Conservation (phyloP, 2,888 invertebrate genomes). For the Apodemia duryi region DNA sequence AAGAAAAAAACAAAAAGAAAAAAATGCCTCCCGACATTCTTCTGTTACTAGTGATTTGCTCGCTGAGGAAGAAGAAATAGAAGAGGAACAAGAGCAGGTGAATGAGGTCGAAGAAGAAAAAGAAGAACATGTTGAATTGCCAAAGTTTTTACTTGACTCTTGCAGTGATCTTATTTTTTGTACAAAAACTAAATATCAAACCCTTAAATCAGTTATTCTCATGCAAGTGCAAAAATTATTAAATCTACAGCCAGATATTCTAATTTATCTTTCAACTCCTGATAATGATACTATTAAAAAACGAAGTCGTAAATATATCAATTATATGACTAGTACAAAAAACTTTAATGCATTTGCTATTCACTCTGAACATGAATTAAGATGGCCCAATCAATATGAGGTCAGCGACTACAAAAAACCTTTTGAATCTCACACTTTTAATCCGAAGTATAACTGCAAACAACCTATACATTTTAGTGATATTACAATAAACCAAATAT, state of each 20-base stretch:
- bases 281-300: slow-evolving; percentile 73
- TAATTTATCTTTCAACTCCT: slow-evolving; percentile 78
- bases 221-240: slow-evolving; percentile 54
- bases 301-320: slow-evolving; percentile 49
- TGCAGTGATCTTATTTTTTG: slow-evolving; percentile 45
- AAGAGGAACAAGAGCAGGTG: slow-evolving; percentile 35
- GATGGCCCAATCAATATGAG: slow-evolving; percentile 56
- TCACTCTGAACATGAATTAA: slow-evolving; percentile 38
- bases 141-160: slow-evolving; percentile 53
- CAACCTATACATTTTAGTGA: slow-evolving; percentile 64
- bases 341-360: slow-evolving; percentile 40
- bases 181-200: slow-evolving; percentile 39
- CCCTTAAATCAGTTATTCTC: slow-evolving; percentile 46
- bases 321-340: slow-evolving; percentile 44
- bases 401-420: slow-evolving; percentile 40
- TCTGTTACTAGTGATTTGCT: slow-evolving; percentile 42
- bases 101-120: slow-evolving; percentile 40
- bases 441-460: slow-evolving; percentile 66
- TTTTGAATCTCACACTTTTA: slow-evolving; percentile 42
- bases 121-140: slow-evolving; percentile 46
- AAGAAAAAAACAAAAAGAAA: slow-evolving; percentile 45
- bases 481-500: slow-evolving; percentile 66
- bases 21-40: slow-evolving; percentile 32
- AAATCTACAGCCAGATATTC: slow-evolving; percentile 62
- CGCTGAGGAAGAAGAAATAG: slow-evolving; percentile 40